Evolutionary conservation across 2,113 vertebrate genomes (phyloP).

Genomic region (Microtus montanus): DNA sequence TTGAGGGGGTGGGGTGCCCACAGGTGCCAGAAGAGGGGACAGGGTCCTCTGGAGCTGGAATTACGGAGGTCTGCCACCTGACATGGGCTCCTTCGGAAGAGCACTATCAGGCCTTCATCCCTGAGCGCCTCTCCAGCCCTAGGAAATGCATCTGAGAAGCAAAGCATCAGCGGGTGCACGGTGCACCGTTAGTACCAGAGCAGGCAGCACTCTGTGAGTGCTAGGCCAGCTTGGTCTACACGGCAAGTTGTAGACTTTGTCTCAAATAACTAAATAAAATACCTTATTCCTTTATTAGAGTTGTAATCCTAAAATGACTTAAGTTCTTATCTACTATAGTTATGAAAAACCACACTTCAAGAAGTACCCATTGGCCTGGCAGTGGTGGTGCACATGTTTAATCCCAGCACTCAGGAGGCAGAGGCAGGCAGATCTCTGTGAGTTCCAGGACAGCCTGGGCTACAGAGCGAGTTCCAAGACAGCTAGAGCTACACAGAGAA

Average conservation of each 20-base stretch:
- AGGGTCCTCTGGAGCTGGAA: too few species aligned
- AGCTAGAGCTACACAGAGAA: background rate
- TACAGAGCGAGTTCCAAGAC: background rate
- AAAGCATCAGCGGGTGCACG: background rate
- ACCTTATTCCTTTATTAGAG: background rate
- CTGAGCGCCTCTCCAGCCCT: background rate
- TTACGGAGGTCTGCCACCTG: background rate
- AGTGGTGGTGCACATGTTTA: background rate
- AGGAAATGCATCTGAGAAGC: background rate
- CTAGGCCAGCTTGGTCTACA: background rate
- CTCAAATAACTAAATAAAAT: background rate
- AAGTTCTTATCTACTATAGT: background rate
- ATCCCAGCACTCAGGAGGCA: background rate
- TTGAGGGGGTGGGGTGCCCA: background rate
- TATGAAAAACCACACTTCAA: background rate
- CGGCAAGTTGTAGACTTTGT: background rate
- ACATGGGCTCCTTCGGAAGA: background rate
- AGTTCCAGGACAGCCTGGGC: background rate
- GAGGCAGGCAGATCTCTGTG: background rate
- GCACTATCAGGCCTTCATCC: background rate
- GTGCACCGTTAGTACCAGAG: background rate
- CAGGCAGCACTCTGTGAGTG: background rate
- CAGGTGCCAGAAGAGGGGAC: too few species aligned
- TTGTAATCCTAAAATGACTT: background rate
- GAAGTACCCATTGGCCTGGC: background rate